phyloP scores from a whole-genome alignment of 1,140 invertebrate genomes.

The Hestina assimilis region DNA sequence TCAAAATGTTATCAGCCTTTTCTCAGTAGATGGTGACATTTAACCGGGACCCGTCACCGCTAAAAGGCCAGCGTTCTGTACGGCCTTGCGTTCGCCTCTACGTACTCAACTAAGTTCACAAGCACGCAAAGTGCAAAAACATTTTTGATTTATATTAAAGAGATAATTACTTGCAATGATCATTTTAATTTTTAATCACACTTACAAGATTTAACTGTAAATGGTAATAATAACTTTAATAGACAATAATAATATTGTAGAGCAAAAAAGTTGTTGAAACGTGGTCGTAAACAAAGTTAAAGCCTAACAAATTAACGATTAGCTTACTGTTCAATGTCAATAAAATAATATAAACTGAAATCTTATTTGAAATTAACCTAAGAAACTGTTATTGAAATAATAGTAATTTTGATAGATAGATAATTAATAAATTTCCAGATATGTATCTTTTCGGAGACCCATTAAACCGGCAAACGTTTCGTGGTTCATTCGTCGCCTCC shows the following conservation, averaged over 20 bases:
- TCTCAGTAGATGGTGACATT: constrained; percentile 26
- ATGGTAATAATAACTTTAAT: no score
- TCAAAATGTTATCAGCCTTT: constrained; percentile 13
- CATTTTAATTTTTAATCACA: no score
- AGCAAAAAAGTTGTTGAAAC: no score
- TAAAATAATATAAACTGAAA: no score
- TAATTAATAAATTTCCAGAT: constrained; percentile 80
- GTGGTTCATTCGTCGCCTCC: constrained; percentile 85
- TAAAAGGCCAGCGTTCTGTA: constrained; percentile 34
- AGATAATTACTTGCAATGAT: no score
- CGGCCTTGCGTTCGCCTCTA: constrained; percentile 43
- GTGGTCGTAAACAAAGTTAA: no score
- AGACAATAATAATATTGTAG: no score
- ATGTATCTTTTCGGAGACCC: constrained; percentile 88
- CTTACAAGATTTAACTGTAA: no score
- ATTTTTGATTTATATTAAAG: no score
- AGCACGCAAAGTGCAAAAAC: not conserved
- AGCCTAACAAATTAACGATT: no score
- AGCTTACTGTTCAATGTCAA: no score
- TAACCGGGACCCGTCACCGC: constrained; percentile 34
- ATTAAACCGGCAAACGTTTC: constrained; percentile 87
- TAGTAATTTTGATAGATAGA: not conserved
- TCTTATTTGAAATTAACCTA: no score
- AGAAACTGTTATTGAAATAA: not conserved
- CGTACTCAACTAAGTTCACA: constrained; percentile 27